Conservation (phyloP, 2,888 invertebrate species). For the Agrochola litura region DNA sequence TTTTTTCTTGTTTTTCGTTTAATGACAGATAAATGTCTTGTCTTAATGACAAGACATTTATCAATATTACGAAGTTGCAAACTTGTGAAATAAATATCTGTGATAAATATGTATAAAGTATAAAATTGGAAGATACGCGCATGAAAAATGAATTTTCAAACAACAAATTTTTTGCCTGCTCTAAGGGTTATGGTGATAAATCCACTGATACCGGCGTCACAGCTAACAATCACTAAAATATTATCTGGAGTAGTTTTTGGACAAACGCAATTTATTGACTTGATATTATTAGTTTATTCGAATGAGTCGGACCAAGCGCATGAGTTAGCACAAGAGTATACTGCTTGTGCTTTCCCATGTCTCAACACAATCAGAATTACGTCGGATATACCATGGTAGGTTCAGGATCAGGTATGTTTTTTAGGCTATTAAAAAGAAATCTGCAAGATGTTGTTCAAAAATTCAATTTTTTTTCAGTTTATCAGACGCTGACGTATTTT, state of each 20-base stretch:
- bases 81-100: background rate
- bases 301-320: slow-evolving; percentile 77
- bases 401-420: background rate
- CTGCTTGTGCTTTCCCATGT: slow-evolving; percentile 78
- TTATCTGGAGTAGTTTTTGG: slow-evolving; percentile 82
- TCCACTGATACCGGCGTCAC: slow-evolving; percentile 76
- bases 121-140: background rate
- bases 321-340: slow-evolving; percentile 75
- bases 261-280: slow-evolving; percentile 74
- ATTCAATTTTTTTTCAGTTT: slow-evolving; percentile 64
- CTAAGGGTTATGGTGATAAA: slow-evolving; percentile 82
- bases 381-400: slow-evolving; percentile 80
- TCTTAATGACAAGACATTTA: background rate
- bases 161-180: slow-evolving; percentile 66
- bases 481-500: slow-evolving; percentile 84
- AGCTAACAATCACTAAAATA: slow-evolving; percentile 78
- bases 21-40: background rate
- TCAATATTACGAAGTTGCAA: background rate
- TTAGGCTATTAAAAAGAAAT: background rate
- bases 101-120: too few species aligned
- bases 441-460: background rate
- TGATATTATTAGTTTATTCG: slow-evolving; percentile 79
- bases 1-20: background rate
- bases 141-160: slow-evolving; percentile 81
- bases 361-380: slow-evolving; percentile 76